phyloP scores from a whole-genome alignment of 1,140 invertebrate genomes.

The Semibalanus balanoides region DNA sequence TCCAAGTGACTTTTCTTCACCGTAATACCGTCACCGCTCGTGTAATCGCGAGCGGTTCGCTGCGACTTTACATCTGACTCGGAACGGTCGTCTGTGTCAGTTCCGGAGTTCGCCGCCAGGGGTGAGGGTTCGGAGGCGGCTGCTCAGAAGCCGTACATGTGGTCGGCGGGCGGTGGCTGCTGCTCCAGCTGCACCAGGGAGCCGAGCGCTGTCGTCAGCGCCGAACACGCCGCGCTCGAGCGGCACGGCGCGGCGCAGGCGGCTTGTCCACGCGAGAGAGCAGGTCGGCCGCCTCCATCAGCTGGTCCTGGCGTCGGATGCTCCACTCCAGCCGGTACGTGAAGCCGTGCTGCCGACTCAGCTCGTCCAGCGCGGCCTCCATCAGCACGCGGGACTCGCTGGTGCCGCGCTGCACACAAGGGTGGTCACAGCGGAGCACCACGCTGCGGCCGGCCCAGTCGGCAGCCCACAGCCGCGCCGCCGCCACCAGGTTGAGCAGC shows the following conservation, averaged over 20 bases:
- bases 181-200: background rate
- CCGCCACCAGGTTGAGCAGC: background rate
- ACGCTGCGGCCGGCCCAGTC: background rate
- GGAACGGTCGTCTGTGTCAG: too few species aligned
- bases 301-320: background rate
- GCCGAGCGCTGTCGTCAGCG: background rate
- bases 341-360: background rate
- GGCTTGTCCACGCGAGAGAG: background rate
- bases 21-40: too few species aligned
- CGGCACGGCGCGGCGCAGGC: too few species aligned
- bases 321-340: background rate
- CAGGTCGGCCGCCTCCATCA: background rate
- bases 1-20: too few species aligned
- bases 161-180: background rate
- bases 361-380: background rate
- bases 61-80: too few species aligned
- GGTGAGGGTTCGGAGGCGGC: too few species aligned
- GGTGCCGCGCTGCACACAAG: background rate
- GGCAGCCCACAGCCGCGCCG: background rate
- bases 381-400: background rate
- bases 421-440: background rate
- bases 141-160: background rate
- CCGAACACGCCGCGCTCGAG: background rate
- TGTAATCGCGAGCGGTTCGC: too few species aligned
- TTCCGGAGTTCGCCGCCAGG: too few species aligned